phyloP scores from a whole-genome alignment of 2,797 vertebrate genomes.

The Limosa lapponica region DNA sequence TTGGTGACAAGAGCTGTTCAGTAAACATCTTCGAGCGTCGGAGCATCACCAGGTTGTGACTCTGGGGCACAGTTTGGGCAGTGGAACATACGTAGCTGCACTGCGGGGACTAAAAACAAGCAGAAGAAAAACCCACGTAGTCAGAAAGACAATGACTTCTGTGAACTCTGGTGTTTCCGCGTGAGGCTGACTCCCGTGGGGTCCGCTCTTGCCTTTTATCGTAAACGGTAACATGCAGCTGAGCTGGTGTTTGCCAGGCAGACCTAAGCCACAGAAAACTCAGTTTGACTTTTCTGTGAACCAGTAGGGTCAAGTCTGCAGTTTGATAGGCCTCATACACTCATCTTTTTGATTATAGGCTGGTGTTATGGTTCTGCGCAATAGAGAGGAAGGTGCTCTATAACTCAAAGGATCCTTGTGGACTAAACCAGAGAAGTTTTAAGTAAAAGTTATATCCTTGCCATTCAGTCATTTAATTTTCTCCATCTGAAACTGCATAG shows the following conservation, averaged over 20 bases:
- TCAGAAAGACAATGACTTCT: neutral
- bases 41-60: neutral
- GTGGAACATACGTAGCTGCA: neutral
- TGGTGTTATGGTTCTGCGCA: neutral
- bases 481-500: fast-evolving
- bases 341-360: fast-evolving
- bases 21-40: neutral
- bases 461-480: neutral
- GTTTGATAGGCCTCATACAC: neutral
- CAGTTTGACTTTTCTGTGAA: neutral
- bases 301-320: neutral
- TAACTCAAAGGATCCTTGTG: neutral
- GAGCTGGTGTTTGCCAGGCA: neutral
- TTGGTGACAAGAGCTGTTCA: neutral
- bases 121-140: neutral
- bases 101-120: neutral
- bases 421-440: neutral
- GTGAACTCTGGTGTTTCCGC: neutral
- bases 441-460: neutral
- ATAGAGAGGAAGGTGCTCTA: neutral
- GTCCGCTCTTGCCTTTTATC: neutral
- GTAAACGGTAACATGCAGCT: neutral
- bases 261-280: neutral
- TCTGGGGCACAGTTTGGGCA: neutral
- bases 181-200: neutral